Percentiles rank a stretch among this genome's conserved stretches.
Evolutionary conservation across 2,797 vertebrate species (phyloP).

Genomic region (Pitangus sulphuratus): DNA sequence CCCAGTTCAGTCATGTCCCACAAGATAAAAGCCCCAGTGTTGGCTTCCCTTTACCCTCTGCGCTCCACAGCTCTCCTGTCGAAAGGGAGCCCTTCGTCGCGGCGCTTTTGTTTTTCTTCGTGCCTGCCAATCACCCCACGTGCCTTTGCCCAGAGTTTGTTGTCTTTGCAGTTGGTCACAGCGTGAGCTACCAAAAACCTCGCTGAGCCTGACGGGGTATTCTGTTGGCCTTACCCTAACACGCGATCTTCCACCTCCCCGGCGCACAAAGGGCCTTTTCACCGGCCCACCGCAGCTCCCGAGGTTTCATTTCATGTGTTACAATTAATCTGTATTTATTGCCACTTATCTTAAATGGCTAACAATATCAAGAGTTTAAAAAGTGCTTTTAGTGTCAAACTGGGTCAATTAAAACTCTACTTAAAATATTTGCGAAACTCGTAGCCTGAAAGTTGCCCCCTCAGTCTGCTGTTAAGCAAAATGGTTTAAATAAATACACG

Average conservation of each 20-base stretch:
- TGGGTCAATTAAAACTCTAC: conserved; percentile 75
- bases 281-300: neutral
- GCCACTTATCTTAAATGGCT: conserved; percentile 77
- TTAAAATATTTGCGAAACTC: conserved; percentile 76
- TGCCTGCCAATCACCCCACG: conserved; percentile 48
- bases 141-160: conserved; percentile 71
- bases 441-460: conserved; percentile 52
- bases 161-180: conserved; percentile 75
- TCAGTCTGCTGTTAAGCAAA: conserved; percentile 52
- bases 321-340: conserved; percentile 78
- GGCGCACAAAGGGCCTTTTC: conserved; percentile 74
- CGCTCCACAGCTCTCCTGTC: rapidly evolving
- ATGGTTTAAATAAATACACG: conserved; percentile 62
- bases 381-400: conserved; percentile 77
- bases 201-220: conserved; percentile 48
- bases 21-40: conserved; percentile 43
- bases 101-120: conserved; percentile 56
- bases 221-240: conserved; percentile 69
- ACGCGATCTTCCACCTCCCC: conserved; percentile 35
- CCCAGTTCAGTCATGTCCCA: neutral
- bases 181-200: conserved; percentile 71
- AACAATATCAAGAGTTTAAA: conserved; percentile 75
- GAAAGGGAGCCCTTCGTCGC: conserved; percentile 27
- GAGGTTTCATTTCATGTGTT: conserved; percentile 63
- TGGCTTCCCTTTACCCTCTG: neutral